A percentile compares a stretch with the other conserved stretches of the same genome.
These are phyloP conservation scores for Acrocera orbiculus DNA, from an alignment of 2,888 invertebrate species.

Conservation along the genomic window DNA sequence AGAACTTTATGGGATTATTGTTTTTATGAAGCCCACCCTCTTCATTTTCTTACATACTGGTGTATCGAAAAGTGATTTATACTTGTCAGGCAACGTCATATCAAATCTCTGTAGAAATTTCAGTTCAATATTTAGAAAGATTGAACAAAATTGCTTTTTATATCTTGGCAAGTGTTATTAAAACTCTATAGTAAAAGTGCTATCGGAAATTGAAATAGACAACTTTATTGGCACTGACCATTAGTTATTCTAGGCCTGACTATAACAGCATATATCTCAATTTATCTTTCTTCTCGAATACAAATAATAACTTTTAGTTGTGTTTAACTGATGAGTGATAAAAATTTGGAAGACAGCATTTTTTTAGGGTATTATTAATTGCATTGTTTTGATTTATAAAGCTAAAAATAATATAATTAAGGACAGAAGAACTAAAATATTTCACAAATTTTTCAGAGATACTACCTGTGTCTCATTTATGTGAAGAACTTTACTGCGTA, in stretches of 20 bases:
- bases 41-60: neutral
- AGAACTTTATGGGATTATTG: conserved; percentile 18
- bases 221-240: conserved; percentile 2
- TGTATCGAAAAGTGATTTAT: conserved; percentile 13
- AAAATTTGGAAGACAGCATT: too few species aligned
- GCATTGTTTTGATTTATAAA: too few species aligned
- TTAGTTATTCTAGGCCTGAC: conserved; percentile 6
- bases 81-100: conserved; percentile 12
- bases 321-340: too few species aligned
- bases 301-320: too few species aligned
- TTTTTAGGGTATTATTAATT: too few species aligned
- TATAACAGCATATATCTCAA: conserved; percentile 6
- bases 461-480: too few species aligned
- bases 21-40: conserved; percentile 15
- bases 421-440: too few species aligned
- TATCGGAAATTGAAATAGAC: conserved; percentile 9
- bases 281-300: conserved; percentile 7
- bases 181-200: conserved; percentile 3
- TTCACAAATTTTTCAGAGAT: too few species aligned
- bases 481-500: too few species aligned
- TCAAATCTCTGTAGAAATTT: conserved; percentile 10
- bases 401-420: too few species aligned
- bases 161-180: neutral
- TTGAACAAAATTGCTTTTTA: neutral
- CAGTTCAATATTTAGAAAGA: conserved; percentile 2